These are phyloP conservation scores for Shargacucullia verbasci DNA, from an alignment of 2,888 invertebrate species.

Conservation along the genomic window DNA sequence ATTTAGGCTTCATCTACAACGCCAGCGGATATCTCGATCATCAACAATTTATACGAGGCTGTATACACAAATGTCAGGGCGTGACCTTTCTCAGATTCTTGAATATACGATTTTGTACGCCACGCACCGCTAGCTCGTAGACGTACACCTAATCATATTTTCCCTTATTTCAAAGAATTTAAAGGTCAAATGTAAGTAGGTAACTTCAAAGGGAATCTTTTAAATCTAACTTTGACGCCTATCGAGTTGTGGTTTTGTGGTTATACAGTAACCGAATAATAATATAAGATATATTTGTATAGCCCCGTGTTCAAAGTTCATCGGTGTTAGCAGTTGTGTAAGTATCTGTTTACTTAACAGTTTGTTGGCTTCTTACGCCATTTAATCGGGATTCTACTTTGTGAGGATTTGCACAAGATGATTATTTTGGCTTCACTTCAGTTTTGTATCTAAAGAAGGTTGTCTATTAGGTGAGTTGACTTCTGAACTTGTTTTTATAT, in stretches of 20 bases:
- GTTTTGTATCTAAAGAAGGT: slow-evolving; percentile 14
- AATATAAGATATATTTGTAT: no score
- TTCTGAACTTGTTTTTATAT: no score
- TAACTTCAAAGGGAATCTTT: slow-evolving; percentile 42
- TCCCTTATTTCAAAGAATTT: slow-evolving; percentile 41
- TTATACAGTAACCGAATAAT: slow-evolving; percentile 28
- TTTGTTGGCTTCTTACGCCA: slow-evolving; percentile 37
- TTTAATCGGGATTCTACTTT: slow-evolving; percentile 33
- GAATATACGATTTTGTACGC: slow-evolving; percentile 37
- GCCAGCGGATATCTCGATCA: slow-evolving; percentile 35
- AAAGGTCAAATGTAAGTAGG: slow-evolving; percentile 43
- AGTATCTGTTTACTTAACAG: slow-evolving; percentile 38
- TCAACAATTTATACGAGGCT: slow-evolving; percentile 37
- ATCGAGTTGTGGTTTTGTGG: slow-evolving; percentile 34
- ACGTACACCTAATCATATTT: slow-evolving; percentile 42
- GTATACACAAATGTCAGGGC: slow-evolving; percentile 45
- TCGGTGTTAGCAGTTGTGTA: slow-evolving; percentile 22
- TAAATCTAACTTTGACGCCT: slow-evolving; percentile 23
- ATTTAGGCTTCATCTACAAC: slow-evolving; percentile 21
- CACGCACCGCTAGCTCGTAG: slow-evolving; percentile 10
- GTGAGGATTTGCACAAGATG: slow-evolving; percentile 16
- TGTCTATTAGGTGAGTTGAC: neutral
- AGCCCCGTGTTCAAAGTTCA: slow-evolving; percentile 19
- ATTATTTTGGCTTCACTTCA: slow-evolving; percentile 23
- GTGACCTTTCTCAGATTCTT: slow-evolving; percentile 50